Conservation (phyloP, 2,113 vertebrate genomes). For the Procapra przewalskii region DNA sequence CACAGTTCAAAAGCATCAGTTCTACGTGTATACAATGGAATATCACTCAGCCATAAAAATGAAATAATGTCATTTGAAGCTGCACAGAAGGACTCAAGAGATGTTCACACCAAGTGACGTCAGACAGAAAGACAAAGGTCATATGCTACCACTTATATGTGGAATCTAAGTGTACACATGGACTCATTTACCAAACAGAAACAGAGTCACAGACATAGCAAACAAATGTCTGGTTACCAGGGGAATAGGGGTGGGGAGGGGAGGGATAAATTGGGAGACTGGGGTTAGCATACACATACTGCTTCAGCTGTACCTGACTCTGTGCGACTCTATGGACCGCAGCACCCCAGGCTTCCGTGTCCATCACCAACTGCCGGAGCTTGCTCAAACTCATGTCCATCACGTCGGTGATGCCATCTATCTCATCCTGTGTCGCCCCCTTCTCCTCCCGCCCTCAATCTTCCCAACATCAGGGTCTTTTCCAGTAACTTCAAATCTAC, state of each 20-base stretch:
- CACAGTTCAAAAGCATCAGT: accelerated
- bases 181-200: neutral
- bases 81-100: neutral
- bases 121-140: neutral
- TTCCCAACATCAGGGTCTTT: neutral
- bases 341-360: neutral
- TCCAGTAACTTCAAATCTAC: neutral
- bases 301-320: accelerated
- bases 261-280: neutral
- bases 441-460: neutral
- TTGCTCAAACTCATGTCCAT: neutral
- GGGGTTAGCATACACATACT: neutral
- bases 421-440: neutral
- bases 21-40: neutral
- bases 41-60: neutral
- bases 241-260: neutral
- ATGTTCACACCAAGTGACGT: neutral
- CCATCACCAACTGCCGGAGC: neutral
- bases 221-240: neutral
- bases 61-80: neutral
- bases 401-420: accelerated
- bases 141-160: accelerated
- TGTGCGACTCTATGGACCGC: accelerated
- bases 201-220: accelerated
- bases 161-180: neutral